Evolutionary conservation across 2,113 vertebrate species (phyloP).

Genomic region (Etia nguti): DNA sequence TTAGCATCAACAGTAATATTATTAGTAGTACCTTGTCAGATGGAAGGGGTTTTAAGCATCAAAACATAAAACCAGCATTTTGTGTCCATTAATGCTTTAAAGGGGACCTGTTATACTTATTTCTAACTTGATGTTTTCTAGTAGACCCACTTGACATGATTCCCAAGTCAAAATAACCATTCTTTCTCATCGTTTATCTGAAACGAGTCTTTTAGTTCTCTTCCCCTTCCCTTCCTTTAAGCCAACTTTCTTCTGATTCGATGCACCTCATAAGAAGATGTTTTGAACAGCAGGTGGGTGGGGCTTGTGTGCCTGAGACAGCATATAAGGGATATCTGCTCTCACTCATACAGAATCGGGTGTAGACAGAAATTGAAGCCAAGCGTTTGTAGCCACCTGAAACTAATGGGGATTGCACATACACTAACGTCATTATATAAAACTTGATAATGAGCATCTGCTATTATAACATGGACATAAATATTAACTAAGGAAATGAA

Average conservation of each 20-base stretch:
- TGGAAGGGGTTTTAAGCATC: neutral
- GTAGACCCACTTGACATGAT: neutral
- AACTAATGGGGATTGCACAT: neutral
- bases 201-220: neutral
- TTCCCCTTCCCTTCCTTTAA: neutral
- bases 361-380: neutral
- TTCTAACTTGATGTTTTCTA: neutral
- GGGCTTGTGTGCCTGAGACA: neutral
- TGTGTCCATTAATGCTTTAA: neutral
- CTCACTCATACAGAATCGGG: neutral
- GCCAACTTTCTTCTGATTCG: neutral
- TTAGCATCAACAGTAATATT: neutral
- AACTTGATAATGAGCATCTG: fast-evolving
- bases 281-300: neutral
- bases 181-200: neutral
- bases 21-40: fast-evolving
- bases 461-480: neutral
- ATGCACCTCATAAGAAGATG: neutral
- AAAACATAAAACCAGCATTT: neutral
- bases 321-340: neutral
- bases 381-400: neutral
- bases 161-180: neutral
- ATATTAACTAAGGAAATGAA: neutral
- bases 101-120: neutral
- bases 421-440: fast-evolving